Base-by-base conservation (phyloP, 2,113 vertebrate species). In the Elachura formosa region DNA sequence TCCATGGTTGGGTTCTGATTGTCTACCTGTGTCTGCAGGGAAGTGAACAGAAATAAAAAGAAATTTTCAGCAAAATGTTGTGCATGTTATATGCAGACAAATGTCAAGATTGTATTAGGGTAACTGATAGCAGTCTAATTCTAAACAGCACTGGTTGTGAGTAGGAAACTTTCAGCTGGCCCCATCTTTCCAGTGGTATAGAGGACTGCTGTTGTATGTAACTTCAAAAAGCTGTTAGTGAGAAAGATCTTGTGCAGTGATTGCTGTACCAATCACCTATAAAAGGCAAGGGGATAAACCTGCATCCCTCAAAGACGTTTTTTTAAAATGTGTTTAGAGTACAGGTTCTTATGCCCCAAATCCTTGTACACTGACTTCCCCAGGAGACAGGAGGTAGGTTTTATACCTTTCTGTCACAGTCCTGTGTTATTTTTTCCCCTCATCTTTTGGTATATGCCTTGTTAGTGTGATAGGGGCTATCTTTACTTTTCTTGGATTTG, bases 371-470 rank as follows among this genome's bases (percentile, higher is more conserved):
- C 6, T 4, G 26, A 0, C 22, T 63, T 92, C 21, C 54, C 16
- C 0, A 0, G 62, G 54, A 29, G 9, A 25, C 5, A n/a, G 9
- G 24, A 64, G 40, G 22, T 75, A 56, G 7, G 6, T 85, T 72
- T 75, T 21, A 64, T 26, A 43, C 31, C 15, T 61, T 68, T 43
- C 24, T 82, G 41, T 2, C 8, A 12, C 49, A 34, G 23, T 41
- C 7, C 21, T 74, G 16, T 72, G 52, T 12, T 59, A 6, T 55
- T 82, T 72, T 89, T 67, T 68, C 19, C 1, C 6, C 20, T 36
- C 0, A 0, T n/a, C 31, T 36, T 45, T 66, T 52, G 28, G 38
- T 48, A 28, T n/a, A 33, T 16, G n/a, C n/a, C 20, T 79, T 75
- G 24, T 11, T 9, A 21, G 24, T 45, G 36, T 63, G 78, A 22